phyloP scores from a whole-genome alignment of 2,888 invertebrate genomes.

The Anticlea derivata region DNA sequence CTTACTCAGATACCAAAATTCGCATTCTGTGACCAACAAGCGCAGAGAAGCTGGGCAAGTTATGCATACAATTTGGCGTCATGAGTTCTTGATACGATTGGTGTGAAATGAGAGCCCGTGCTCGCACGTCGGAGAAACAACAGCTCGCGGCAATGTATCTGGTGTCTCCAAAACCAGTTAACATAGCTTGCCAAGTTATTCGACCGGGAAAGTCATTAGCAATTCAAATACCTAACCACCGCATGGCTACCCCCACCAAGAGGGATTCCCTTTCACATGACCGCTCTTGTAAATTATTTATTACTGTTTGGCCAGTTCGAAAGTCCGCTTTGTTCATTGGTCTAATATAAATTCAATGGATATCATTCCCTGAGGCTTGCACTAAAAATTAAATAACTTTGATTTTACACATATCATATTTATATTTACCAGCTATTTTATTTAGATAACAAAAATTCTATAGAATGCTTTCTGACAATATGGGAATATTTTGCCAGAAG shows the following conservation, averaged over 20 bases:
- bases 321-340: slow-evolving; percentile 67
- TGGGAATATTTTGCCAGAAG: too few species aligned
- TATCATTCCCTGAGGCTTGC: slow-evolving; percentile 46
- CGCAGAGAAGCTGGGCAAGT: slow-evolving; percentile 11
- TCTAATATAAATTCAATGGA: slow-evolving; percentile 57
- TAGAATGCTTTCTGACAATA: too few species aligned
- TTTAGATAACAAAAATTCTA: too few species aligned
- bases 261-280: slow-evolving; percentile 73
- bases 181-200: slow-evolving; percentile 64
- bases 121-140: slow-evolving; percentile 40
- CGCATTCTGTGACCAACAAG: slow-evolving; percentile 13
- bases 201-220: slow-evolving; percentile 72
- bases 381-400: slow-evolving; percentile 32
- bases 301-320: slow-evolving; percentile 72
- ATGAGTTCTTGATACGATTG: slow-evolving; percentile 30
- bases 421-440: neutral
- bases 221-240: slow-evolving; percentile 77
- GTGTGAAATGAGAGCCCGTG: slow-evolving; percentile 30
- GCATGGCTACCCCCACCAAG: slow-evolving; percentile 61
- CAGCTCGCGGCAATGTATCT: slow-evolving; percentile 52
- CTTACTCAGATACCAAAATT: slow-evolving; percentile 13
- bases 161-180: slow-evolving; percentile 63
- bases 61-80: slow-evolving; percentile 33
- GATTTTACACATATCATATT: slow-evolving; percentile 14
- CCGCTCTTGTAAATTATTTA: slow-evolving; percentile 79